phyloP scores from a whole-genome alignment of 2,888 invertebrate genomes.

The Drosophila nr. perissopoda region DNA sequence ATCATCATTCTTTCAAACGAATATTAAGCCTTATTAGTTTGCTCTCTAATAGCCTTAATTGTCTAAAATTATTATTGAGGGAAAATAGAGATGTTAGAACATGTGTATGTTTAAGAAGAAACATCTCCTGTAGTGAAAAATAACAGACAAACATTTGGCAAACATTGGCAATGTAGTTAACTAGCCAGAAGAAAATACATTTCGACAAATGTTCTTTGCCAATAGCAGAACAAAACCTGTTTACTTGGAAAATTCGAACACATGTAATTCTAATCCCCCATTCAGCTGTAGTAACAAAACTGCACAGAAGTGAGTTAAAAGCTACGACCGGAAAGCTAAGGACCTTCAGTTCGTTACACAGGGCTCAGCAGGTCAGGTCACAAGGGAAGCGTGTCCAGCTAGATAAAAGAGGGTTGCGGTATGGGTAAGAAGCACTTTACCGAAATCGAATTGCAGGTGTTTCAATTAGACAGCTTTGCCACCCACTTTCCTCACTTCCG shows the following conservation, averaged over 20 bases:
- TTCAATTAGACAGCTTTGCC: constrained; percentile 58
- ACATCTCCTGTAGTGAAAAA: neutral
- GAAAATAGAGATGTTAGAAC: neutral
- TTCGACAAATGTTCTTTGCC: neutral
- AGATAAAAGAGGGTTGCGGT: neutral
- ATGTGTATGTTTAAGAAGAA: neutral
- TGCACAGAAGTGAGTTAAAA: neutral
- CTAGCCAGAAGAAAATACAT: neutral
- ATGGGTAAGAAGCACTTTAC: neutral
- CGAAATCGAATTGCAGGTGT: constrained; percentile 39
- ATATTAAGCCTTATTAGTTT: no score
- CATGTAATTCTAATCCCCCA: neutral
- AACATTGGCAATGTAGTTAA: neutral
- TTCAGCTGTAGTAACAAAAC: neutral
- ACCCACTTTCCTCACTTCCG: constrained; percentile 46
- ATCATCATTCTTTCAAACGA: neutral
- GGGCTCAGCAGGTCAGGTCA: constrained; percentile 8
- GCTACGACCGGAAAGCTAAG: constrained; percentile 4
- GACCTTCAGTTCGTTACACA: constrained; percentile 5
- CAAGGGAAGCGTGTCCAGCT: neutral
- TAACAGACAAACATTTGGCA: neutral
- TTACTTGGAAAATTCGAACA: neutral
- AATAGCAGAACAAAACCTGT: neutral
- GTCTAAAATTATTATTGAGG: neutral
- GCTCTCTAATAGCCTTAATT: neutral